Conservation (phyloP, 2,888 invertebrate genomes). For the Cloeon dipterum region DNA sequence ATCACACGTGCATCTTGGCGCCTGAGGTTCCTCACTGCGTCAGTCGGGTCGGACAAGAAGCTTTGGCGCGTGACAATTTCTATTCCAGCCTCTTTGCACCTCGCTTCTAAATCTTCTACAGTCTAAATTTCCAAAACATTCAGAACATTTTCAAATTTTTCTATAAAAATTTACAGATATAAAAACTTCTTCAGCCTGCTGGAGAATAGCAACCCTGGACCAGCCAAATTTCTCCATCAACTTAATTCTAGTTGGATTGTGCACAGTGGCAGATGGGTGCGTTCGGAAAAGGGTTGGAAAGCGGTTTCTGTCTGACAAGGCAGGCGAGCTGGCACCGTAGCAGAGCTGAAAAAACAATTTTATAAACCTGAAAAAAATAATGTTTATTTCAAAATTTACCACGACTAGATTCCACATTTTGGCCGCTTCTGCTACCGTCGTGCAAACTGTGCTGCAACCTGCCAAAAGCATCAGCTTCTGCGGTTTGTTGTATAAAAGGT, state of each 20-base stretch:
- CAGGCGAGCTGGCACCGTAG: slow-evolving; percentile 97
- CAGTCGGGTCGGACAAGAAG: slow-evolving; percentile 89
- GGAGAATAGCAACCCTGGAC: slow-evolving; percentile 91
- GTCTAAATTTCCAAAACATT: slow-evolving; percentile 43
- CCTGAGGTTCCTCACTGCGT: slow-evolving; percentile 82
- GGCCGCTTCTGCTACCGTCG: slow-evolving; percentile 96
- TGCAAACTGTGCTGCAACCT: slow-evolving; percentile 96
- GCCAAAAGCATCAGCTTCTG: slow-evolving; percentile 83
- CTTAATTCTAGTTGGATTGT: slow-evolving; percentile 92
- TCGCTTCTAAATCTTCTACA: slow-evolving; percentile 86
- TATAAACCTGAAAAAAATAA: neutral
- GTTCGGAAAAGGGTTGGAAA: slow-evolving; percentile 97
- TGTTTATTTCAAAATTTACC: slow-evolving; percentile 26
- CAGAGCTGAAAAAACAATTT: slow-evolving; percentile 43
- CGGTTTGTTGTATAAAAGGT: slow-evolving; percentile 85
- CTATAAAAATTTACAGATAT: slow-evolving; percentile 49
- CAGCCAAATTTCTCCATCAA: slow-evolving; percentile 94
- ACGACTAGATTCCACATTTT: slow-evolving; percentile 99
- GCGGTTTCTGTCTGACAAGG: slow-evolving; percentile 84
- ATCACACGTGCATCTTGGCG: slow-evolving; percentile 95
- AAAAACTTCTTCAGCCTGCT: slow-evolving; percentile 97
- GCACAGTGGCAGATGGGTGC: slow-evolving; percentile 96
- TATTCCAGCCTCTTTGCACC: slow-evolving; percentile 77
- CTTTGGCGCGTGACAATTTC: slow-evolving; percentile 93
- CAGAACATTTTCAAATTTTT: no score